These are phyloP conservation scores for Megaleporinus macrocephalus DNA, from an alignment of 2,113 vertebrate genomes.

Conservation along the genomic window DNA sequence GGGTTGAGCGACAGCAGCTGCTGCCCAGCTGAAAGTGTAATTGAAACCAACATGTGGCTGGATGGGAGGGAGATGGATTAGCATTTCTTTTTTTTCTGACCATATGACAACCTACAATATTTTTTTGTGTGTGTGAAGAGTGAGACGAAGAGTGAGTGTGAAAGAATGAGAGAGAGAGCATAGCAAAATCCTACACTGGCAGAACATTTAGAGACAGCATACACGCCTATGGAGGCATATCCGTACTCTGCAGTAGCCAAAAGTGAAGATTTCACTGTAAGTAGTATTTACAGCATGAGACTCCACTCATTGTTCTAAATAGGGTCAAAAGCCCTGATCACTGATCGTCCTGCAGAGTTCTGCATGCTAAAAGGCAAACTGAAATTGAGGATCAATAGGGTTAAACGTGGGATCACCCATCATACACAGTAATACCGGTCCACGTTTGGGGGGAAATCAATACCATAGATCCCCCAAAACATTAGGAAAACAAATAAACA, in stretches of 20 bases:
- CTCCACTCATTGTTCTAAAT: neutral
- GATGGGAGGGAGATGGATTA: conserved; percentile 55
- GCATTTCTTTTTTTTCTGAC: conserved; percentile 32
- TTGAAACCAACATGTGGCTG: conserved; percentile 55
- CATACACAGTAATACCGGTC: neutral
- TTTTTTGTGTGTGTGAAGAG: neutral
- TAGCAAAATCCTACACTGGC: neutral
- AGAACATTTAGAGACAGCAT: neutral
- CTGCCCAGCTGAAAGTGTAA: conserved; percentile 49
- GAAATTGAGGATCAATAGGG: neutral
- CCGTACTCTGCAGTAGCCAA: neutral
- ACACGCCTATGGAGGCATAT: neutral
- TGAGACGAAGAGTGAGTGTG: neutral
- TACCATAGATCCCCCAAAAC: neutral
- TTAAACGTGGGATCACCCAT: neutral
- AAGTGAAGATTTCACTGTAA: no score
- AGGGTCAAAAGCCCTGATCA: neutral
- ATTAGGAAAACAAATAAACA: neutral
- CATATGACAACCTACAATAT: conserved; percentile 60
- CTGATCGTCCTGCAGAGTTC: neutral
- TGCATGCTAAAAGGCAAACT: neutral
- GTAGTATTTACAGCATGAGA: neutral
- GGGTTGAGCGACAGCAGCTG: conserved; percentile 47
- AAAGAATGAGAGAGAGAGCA: neutral
- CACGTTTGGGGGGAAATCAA: neutral